phyloP scores from a whole-genome alignment of 1,140 invertebrate genomes.

The Meloidogyne hapla region DNA sequence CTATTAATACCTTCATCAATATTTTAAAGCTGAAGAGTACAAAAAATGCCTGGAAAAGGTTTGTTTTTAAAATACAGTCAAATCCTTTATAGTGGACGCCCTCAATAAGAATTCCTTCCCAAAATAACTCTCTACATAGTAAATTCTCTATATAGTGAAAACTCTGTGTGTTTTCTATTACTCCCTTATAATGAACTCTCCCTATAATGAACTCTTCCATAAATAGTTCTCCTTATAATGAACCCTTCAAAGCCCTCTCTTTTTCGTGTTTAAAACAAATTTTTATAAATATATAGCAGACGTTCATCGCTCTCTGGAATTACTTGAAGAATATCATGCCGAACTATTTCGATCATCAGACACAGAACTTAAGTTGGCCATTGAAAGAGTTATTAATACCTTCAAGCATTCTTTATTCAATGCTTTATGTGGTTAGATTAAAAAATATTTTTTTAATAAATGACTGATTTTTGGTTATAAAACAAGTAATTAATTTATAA shows the following conservation, averaged over 20 bases:
- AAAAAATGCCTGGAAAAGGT: conserved; percentile 28
- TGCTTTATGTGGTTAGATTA: conserved; percentile 45
- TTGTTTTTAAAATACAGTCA: neutral
- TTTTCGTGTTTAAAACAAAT: neutral
- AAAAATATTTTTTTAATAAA: neutral
- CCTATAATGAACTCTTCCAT: too few relatives aligned
- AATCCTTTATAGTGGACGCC: too few relatives aligned
- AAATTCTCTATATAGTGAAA: too few relatives aligned
- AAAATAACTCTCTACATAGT: neutral
- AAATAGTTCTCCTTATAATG: too few relatives aligned
- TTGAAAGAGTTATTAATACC: conserved; percentile 39
- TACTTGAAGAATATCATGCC: conserved; percentile 45
- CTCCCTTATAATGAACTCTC: too few relatives aligned
- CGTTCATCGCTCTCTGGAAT: conserved; percentile 49
- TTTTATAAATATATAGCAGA: conserved; percentile 24
- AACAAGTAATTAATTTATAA: too few relatives aligned
- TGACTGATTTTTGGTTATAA: too few relatives aligned
- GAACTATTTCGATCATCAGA: conserved; percentile 48
- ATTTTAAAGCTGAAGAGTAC: too few relatives aligned
- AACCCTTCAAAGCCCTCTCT: too few relatives aligned
- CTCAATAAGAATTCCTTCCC: too few relatives aligned
- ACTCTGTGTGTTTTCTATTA: too few relatives aligned
- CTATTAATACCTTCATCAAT: too few relatives aligned
- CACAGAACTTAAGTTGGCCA: conserved; percentile 38
- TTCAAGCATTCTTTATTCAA: conserved; percentile 47